Evolutionary conservation across 2,797 vertebrate species (phyloP), one percentile per base, ranked within the genome.

Genomic region (Etheostoma perlongum): DNA sequence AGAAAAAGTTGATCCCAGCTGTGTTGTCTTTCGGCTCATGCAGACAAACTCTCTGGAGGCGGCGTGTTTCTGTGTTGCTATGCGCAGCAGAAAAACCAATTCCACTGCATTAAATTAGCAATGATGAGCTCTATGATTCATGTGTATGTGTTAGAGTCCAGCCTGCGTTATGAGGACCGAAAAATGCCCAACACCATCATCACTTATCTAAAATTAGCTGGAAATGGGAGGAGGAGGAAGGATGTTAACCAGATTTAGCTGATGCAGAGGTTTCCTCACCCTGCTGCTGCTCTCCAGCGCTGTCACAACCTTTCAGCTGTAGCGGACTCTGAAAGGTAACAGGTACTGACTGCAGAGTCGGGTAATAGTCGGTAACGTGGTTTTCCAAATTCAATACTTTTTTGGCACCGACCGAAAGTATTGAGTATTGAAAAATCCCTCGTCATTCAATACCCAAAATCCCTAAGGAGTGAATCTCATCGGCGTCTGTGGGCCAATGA

Each of bases 181-280:
- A 57, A 87, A 40, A 75, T 77, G 62, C 74, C 76, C 73, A 78
- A 74, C 84, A 82, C 86, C 91, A 81, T 85, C 82, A 68, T 85
- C 82, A 68, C 81, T 88, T 89, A 85, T 77, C 85, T 88, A 91
- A 90, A 91, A 89, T 91, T 89, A 90, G 82, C 89, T 49, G 19
- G 67, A 72, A 76, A 85, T 74, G 83, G 30, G 60, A 18, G 13
- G 40, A 23, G 11, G 27, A 1, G 52, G 6, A 5, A 42, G 4
- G 6, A 15, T 40, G 60, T 16, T 23, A 52, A 59, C 11, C 46
- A 66, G 36, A 77, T 69, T 75, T 54, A 73, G 87, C 84, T 89
- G 87, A 89, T 6, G 74, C 71, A 46, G 82, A 79, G 54, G 61
- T 89, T 89, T 78, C 70, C 62, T 81, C 74, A 52, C 61, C 44